These are phyloP conservation scores for Holcopasites calliopsidis DNA, from an alignment of 1,140 invertebrate genomes.

Conservation along the genomic window DNA sequence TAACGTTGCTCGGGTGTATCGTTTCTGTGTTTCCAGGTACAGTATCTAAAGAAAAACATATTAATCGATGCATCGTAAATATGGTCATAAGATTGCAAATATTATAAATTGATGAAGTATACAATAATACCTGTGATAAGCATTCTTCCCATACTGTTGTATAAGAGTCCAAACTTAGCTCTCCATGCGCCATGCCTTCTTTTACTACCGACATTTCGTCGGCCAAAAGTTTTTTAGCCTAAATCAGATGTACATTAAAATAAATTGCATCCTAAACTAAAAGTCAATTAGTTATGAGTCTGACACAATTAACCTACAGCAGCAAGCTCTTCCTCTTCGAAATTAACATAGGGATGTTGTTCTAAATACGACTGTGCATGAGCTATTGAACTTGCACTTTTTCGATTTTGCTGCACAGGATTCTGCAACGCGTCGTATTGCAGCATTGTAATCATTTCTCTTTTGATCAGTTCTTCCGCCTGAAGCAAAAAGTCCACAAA, in stretches of 20 bases:
- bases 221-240: conserved; percentile 85
- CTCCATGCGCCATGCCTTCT: conserved; percentile 96
- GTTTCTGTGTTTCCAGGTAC: conserved; percentile 92
- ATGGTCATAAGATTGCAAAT: neutral
- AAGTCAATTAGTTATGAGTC: no score
- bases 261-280: neutral
- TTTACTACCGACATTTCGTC: conserved; percentile 95
- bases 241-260: conserved; percentile 48
- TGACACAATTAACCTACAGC: conserved; percentile 74
- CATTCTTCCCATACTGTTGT: conserved; percentile 99
- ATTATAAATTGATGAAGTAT: conserved; percentile 12
- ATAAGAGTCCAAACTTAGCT: conserved; percentile 94
- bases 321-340: conserved; percentile 85
- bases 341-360: conserved; percentile 90
- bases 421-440: conserved; percentile 92
- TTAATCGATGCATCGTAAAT: neutral
- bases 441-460: conserved; percentile 97
- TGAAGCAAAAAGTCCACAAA: conserved; percentile 70
- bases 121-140: conserved; percentile 84
- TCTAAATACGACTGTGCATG: conserved; percentile 91
- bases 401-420: conserved; percentile 80
- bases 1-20: conserved; percentile 95
- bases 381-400: conserved; percentile 75
- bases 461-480: conserved; percentile 98
- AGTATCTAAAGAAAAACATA: conserved; percentile 84